Evolutionary conservation across 2,113 vertebrate genomes (phyloP).

Genomic region (Clarias batrachus): DNA sequence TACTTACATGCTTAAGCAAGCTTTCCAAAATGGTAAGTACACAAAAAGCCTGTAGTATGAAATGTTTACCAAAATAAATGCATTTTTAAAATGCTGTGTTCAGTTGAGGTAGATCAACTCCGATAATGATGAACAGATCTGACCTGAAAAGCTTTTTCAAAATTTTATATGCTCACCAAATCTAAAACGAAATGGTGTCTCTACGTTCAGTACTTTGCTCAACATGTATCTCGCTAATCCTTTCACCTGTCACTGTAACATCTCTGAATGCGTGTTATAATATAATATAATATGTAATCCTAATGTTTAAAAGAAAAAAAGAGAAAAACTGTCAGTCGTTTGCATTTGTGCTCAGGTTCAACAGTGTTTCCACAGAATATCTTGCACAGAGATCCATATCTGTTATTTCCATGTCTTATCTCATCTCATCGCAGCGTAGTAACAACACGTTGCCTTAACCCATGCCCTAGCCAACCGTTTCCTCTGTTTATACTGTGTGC

Average conservation of each 20-base stretch:
- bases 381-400: conserved; percentile 24
- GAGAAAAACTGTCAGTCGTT: not conserved
- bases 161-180: too few species aligned
- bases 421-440: not conserved
- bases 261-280: not conserved
- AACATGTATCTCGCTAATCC: not conserved
- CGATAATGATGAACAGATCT: not conserved
- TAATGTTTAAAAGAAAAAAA: not conserved
- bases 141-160: not conserved
- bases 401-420: conserved; percentile 23
- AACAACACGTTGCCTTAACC: not conserved
- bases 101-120: not conserved
- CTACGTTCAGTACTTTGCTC: not conserved
- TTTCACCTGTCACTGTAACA: not conserved
- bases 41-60: not conserved
- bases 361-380: not conserved
- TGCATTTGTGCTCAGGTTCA: not conserved
- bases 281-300: not conserved
- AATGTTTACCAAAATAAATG: not conserved
- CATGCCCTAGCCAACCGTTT: not conserved
- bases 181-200: not conserved
- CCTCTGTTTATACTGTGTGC: not conserved
- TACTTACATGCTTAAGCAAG: conserved; percentile 8
- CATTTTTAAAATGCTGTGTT: not conserved
- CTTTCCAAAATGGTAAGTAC: conserved; percentile 50